Evolutionary conservation across 2,888 invertebrate genomes (phyloP), one percentile per base, ranked within the genome.

Genomic region (Acleris cristana): DNA sequence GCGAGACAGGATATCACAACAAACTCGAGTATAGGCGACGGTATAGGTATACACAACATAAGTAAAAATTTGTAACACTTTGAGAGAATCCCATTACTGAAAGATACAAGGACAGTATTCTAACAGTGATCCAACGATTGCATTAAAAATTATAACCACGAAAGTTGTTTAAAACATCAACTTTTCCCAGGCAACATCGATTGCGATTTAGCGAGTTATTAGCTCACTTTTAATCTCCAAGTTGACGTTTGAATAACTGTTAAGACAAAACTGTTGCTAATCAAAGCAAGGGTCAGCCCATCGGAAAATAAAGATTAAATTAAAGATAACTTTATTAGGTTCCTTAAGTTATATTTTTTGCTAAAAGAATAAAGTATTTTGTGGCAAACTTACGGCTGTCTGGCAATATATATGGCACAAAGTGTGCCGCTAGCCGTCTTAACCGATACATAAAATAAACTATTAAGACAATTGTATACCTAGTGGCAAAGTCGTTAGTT

Each of bases 401-500:
- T 77, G 77, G 78, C 77, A 77, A 79, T 71, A 71, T 72, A 73
- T 76, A 82, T 78, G 82, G 82, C 81, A 77, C 72, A 45, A 14
- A 40, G 40, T 64, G 79, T 79, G 81, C 77, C 78, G 71, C 78
- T 78, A 82, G 77, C 79, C 74, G 73, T 71, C 76, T 77, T 78
- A 77, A 77, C 72, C 72, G 72, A 77, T 54, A 63, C 72, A 71
- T 70, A 19, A 52, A 59, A 52, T 58, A 63, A 60, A 40, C 64
- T 56, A 61, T 23, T 58, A 64, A 60, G 40, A 52, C 45, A 69
- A 55, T 26, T 48, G 52, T 71, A 71, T 71, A 71, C 74, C 76
- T 81, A 82, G 72, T 82, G 81, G 80, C 82, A 73, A 81, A 80
- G 73, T 64, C 49, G 72, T 76, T 82, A 83, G 72, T 76, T 82